Conservation (phyloP, 2,888 invertebrate genomes). For the Papilio demoleus region DNA sequence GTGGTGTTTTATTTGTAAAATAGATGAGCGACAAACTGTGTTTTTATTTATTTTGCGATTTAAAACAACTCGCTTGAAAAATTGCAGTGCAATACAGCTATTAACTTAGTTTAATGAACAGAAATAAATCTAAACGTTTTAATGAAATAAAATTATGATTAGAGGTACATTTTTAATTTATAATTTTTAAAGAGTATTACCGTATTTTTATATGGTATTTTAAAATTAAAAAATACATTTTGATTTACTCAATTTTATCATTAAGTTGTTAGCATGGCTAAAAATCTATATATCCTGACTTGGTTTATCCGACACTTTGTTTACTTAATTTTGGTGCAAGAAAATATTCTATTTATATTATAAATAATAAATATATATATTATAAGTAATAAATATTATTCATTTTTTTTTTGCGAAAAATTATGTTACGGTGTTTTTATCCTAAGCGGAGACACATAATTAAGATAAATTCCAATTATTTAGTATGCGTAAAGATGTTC, state of each 20-base stretch:
- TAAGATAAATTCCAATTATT: conserved; percentile 33
- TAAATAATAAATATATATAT: too few relatives aligned
- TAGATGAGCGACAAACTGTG: conserved; percentile 17
- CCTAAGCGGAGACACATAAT: conserved; percentile 26
- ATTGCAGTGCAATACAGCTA: neutral
- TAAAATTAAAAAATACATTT: too few relatives aligned
- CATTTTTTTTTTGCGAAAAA: neutral
- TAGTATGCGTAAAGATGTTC: conserved; percentile 28
- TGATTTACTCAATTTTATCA: too few relatives aligned
- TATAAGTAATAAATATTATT: neutral
- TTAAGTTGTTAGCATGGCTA: too few relatives aligned
- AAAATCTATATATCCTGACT: too few relatives aligned
- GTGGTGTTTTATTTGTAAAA: conserved; percentile 38
- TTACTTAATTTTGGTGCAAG: too few relatives aligned
- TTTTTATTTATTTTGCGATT: conserved; percentile 9
- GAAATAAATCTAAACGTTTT: neutral
- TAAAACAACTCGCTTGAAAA: neutral
- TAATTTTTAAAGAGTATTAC: too few relatives aligned
- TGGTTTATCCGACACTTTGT: too few relatives aligned
- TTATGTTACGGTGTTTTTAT: neutral
- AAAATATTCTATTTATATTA: too few relatives aligned
- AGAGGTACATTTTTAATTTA: neutral
- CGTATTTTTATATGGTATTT: too few relatives aligned
- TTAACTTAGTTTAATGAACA: conserved; percentile 2
- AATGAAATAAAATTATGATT: neutral